Base-by-base conservation (phyloP, 2,888 invertebrate genomes). In the Caenorhabditis japonica region DNA sequence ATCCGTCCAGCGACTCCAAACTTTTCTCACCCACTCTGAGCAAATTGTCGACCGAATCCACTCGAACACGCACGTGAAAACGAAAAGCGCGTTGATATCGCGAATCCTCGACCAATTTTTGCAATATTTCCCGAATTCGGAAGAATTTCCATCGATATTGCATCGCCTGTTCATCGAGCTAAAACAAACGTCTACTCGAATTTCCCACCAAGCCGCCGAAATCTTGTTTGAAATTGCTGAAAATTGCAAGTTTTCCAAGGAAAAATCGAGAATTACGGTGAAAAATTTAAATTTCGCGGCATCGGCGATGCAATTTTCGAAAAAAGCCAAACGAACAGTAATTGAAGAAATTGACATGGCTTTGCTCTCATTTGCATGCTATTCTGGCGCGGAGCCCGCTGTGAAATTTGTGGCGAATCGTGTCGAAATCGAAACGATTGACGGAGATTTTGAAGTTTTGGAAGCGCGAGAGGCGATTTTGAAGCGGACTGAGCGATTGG, bases 331-430 rank as follows among this genome's bases (percentile, higher is more conserved):
- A n/a, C n/a, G n/a, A n/a, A n/a, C n/a, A n/a, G n/a, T n/a, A n/a
- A n/a, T n/a, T n/a, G 27, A 49, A 0, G 25, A 27, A 17, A 34
- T 66, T 10, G 5, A 41, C 10, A 12, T 23, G 12, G 56, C 51
- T 10, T 23, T 66, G 13, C 21, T 66, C 34, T 27, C 56, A 19
- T 19, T 66, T n/a, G 39, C 43, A 12, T 30, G 25, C n/a, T 51
- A 23, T n/a, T 43, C 34, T 5, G n/a, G 25, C 2, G 38, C 34
- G 8, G 3, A n/a, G 13, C 25, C 17, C 3, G 56, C 21, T 4
- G 27, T 17, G 10, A 56, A 43, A 41, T 66, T 66, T 33, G 56
- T 56, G 13, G 49, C 56, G 15, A 66, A 66, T 49, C 49, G 25
- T 5, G 47, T 64, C 13, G 47, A 55, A 23, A 47, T 64, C 17